These are phyloP conservation scores for Leuciscus idus DNA, from an alignment of 2,113 vertebrate genomes.

Conservation along the genomic window DNA sequence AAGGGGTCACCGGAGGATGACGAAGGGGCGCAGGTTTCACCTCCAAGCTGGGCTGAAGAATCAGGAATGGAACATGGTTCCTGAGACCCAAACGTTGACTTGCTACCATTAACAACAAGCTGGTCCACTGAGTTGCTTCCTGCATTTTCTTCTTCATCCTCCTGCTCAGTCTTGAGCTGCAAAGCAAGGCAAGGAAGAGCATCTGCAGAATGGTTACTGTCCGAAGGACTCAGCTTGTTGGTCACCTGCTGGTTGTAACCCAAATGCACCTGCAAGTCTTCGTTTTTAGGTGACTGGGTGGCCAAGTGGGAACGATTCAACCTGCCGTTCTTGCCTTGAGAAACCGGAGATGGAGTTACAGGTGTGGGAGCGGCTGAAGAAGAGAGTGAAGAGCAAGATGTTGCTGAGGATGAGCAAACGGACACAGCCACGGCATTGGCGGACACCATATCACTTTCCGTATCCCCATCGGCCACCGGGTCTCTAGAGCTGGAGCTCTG, in stretches of 20 bases:
- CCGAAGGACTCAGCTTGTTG: slow-evolving; percentile 49
- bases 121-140: slow-evolving; percentile 40
- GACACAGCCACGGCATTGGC: slow-evolving; percentile 58
- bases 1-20: slow-evolving; percentile 65
- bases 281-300: slow-evolving; percentile 77
- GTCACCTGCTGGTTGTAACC: slow-evolving; percentile 65
- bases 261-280: slow-evolving; percentile 75
- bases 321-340: slow-evolving; percentile 52
- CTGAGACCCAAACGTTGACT: slow-evolving; percentile 8
- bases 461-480: slow-evolving; percentile 51
- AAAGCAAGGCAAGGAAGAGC: slow-evolving; percentile 52
- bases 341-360: slow-evolving; percentile 64
- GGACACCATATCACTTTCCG: slow-evolving; percentile 60
- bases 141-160: slow-evolving; percentile 52
- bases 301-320: background rate
- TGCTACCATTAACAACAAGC: slow-evolving; percentile 48
- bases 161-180: slow-evolving; percentile 71
- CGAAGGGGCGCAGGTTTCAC: slow-evolving; percentile 56
- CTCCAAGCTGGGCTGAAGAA: slow-evolving; percentile 64
- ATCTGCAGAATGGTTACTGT: slow-evolving; percentile 22
- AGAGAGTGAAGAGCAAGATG: slow-evolving; percentile 66
- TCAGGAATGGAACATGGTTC: slow-evolving; percentile 58
- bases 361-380: slow-evolving; percentile 70
- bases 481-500: slow-evolving; percentile 78
- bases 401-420: slow-evolving; percentile 60